Base-by-base conservation (phyloP, 2,797 vertebrate genomes). In the Valencia hispanica region DNA sequence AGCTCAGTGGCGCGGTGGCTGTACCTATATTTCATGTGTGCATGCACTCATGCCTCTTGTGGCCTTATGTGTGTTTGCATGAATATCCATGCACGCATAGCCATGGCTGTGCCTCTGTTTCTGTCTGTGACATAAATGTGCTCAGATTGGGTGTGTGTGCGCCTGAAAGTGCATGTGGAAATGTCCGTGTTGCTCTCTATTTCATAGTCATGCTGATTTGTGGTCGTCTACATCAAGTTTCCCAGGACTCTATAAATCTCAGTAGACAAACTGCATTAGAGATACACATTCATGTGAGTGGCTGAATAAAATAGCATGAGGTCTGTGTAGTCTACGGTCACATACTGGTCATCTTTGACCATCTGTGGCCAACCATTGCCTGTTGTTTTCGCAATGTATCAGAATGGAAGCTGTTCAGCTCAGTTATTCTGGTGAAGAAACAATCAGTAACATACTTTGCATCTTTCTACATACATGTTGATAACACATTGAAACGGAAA, bases 171-270 rank as follows among this genome's bases (percentile, higher is more conserved):
- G 65, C 57, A 59, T 78, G 81, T 77, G 71, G 51, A 72, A 70
- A 76, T 77, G 78, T 86, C 75, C 30, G 4, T 71, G 88, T 84
- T 74, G 79, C 80, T 83, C 94, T 94, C 94, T 95, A 94, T 96
- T 96, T 97, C 96, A 95, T 94, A 95, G 95, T 94, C 94, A 91
- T 53, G 15, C 92, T 97, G 97, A 98, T 98, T 98, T 98, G 96
- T 96, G 89, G 94, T 90, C 86, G 88, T 95, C 93, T 95, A 95
- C 94, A 95, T 96, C 93, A 89, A 92, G 94, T 95, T 96, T 96
- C 96, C 95, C 94, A 95, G 94, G 94, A 94, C 85, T 76, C 91
- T 83, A 94, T 98, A 98, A 98, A 98, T 98, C 96, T 96, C 88
- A 65, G 70, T 77, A 83, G 81, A 91, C 81, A 89, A 90, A 90